Conservation (phyloP, 2,113 vertebrate species). For the Gymnogyps californianus region DNA sequence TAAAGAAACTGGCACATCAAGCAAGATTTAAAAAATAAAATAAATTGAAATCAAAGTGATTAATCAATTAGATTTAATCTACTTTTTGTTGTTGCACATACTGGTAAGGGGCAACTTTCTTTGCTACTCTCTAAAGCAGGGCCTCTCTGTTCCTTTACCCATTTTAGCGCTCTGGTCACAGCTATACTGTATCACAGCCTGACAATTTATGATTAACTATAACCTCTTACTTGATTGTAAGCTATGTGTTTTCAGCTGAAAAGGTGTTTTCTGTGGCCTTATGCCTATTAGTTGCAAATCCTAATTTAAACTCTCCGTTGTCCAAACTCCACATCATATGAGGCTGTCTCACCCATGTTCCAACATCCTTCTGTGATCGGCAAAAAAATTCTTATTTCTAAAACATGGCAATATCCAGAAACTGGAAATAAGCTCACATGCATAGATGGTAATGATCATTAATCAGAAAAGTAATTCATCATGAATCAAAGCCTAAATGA, state of each 20-base stretch:
- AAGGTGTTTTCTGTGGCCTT: not conserved
- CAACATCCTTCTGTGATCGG: not conserved
- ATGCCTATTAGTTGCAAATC: not conserved
- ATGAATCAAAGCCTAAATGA: not conserved
- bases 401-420: not conserved
- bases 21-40: not conserved
- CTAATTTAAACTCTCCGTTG: not conserved
- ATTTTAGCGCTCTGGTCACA: not conserved
- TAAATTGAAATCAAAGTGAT: not conserved
- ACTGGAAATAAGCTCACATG: not conserved
- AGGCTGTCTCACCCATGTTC: not conserved
- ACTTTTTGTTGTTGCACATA: not conserved
- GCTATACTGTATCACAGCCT: not conserved
- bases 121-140: not conserved
- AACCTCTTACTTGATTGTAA: not conserved
- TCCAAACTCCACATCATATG: not conserved
- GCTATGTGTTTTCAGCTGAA: not conserved
- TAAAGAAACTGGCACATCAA: not conserved
- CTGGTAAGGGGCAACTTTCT: not conserved
- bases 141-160: not conserved
- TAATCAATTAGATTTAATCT: not conserved
- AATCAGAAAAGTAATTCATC: not conserved
- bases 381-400: not conserved
- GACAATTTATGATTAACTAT: not conserved
- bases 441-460: not conserved